These are phyloP conservation scores for Cephus pulcher DNA, from an alignment of 2,888 invertebrate genomes.

Conservation along the genomic window DNA sequence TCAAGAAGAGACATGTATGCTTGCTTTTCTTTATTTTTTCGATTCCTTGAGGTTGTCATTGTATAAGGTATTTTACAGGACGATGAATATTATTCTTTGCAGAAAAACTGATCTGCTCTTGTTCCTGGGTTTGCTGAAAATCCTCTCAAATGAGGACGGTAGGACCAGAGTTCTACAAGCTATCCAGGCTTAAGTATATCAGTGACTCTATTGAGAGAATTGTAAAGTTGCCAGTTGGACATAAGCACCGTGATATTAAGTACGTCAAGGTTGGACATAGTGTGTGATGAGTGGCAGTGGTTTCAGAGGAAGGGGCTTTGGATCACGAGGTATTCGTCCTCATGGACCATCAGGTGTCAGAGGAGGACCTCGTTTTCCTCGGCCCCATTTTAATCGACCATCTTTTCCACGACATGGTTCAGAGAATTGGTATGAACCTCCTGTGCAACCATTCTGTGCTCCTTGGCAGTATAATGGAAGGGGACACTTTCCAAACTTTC, in stretches of 20 bases:
- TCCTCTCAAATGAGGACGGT: slow-evolving; percentile 15
- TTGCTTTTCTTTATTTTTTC: neutral
- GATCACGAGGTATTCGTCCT: slow-evolving; percentile 41
- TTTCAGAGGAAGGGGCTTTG: slow-evolving; percentile 54
- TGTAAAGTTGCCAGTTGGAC: neutral
- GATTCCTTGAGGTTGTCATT: neutral
- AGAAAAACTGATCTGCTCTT: neutral
- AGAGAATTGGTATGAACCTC: slow-evolving; percentile 17
- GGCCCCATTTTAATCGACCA: slow-evolving; percentile 25
- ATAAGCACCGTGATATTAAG: neutral
- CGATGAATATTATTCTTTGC: neutral
- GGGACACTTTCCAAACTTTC: slow-evolving; percentile 21
- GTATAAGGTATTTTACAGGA: neutral
- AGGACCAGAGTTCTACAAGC: neutral
- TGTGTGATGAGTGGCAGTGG: slow-evolving; percentile 51
- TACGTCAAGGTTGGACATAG: neutral
- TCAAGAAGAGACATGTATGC: neutral
- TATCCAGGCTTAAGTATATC: slow-evolving; percentile 2
- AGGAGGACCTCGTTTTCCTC: slow-evolving; percentile 26
- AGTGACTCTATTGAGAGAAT: neutral
- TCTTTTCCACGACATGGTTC: neutral
- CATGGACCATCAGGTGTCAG: slow-evolving; percentile 29
- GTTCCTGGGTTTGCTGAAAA: neutral
- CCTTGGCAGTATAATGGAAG: slow-evolving; percentile 30
- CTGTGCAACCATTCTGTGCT: slow-evolving; percentile 13